Evolutionary conservation across 2,888 invertebrate genomes (phyloP), one percentile per base, ranked within the genome.

Genomic region (Coenonympha arcania): DNA sequence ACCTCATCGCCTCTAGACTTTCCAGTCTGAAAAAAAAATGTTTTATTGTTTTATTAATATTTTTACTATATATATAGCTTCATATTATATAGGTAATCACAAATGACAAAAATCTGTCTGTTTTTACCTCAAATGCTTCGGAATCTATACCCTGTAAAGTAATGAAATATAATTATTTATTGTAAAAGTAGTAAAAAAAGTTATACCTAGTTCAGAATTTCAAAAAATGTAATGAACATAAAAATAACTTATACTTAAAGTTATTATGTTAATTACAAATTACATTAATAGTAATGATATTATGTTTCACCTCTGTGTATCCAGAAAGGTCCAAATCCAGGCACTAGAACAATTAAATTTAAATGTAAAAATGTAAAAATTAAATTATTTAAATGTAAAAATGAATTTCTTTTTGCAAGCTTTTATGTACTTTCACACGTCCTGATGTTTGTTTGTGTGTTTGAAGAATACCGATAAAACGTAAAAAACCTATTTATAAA

Each of bases 71-170:
- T 22, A 15, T n/a, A 13, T 15, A 33, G 6, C 15, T 15, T 15
- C 0, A 15, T 33, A 44, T n/a, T 24, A 6, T 22, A 15, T 13
- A 44, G 3, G n/a, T 20, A 49, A 19, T 16, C 43, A 18, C 22
- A 11, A 28, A n/a, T 9, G 8, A 45, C 18, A 8, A 20, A 36
- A 0, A 28, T n/a, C n/a, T n/a, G n/a, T n/a, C n/a, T n/a, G n/a
- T n/a, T n/a, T n/a, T 43, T 69, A 83, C 85, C 77, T 74, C 76
- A 63, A 76, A 85, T 1, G 70, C 74, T 56, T 85, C 85, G 0
- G 85, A 83, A 57, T 82, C 84, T 15, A 76, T 61, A 22, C 73
- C 80, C 85, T 85, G 68, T 56, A 73, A 80, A 56, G 37, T 34
- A 50, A 59, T 57, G 44, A 48, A 16, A 39, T 6, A 13, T 31